Conservation (phyloP, 2,797 vertebrate genomes). For the Pogonophryne albipinna region DNA sequence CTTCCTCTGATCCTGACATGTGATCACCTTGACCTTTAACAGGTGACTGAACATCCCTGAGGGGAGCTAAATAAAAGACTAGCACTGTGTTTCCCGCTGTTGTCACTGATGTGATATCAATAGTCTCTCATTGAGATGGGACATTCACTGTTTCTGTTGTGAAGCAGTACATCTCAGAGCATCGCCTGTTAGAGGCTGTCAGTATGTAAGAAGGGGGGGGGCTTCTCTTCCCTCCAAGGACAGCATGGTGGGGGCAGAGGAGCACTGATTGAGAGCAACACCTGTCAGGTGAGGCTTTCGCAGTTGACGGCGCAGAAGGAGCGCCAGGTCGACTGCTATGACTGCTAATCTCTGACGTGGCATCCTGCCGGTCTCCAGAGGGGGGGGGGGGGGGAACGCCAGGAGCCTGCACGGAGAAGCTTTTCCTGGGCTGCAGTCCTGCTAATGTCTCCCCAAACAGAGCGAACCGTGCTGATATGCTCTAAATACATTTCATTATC, state of each 20-base stretch:
- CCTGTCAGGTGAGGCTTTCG: constrained; percentile 85
- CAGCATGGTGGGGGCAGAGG: constrained; percentile 42
- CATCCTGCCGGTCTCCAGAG: constrained; percentile 73
- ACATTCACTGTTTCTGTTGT: constrained; percentile 56
- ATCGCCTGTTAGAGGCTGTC: constrained; percentile 58
- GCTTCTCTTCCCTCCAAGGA: constrained; percentile 52
- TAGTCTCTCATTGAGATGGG: constrained; percentile 62
- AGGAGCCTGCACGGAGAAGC: constrained; percentile 57
- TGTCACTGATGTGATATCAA: constrained; percentile 77
- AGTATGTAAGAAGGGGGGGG: constrained; percentile 37
- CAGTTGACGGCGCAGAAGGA: constrained; percentile 81
- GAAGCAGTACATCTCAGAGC: constrained; percentile 18
- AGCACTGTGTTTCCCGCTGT: constrained; percentile 68
- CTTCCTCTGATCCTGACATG: constrained; percentile 61
- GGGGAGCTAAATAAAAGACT: constrained; percentile 64
- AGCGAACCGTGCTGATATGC: constrained; percentile 75
- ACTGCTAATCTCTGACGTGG: constrained; percentile 82
- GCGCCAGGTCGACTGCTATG: constrained; percentile 77
- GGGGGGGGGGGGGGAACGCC: constrained; percentile 67
- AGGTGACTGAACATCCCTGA: constrained; percentile 66
- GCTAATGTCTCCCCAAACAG: constrained; percentile 71
- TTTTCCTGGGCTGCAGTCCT: constrained; percentile 67
- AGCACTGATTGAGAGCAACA: constrained; percentile 84
- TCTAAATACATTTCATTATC: constrained; percentile 90
- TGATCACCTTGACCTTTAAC: constrained; percentile 71